phyloP scores from a whole-genome alignment of 2,797 vertebrate genomes.

The Astyanax mexicanus region DNA sequence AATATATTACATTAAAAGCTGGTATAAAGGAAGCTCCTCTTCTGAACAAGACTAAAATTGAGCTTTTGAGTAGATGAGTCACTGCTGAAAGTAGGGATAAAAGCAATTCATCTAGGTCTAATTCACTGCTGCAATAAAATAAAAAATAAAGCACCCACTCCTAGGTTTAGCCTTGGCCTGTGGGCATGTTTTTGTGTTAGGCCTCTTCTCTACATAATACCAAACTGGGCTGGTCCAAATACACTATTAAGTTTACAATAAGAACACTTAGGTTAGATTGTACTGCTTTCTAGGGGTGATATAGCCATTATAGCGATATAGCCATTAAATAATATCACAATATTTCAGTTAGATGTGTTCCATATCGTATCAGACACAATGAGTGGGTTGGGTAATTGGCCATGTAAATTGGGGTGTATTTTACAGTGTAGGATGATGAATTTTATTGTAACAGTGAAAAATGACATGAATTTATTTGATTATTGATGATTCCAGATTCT shows the following conservation, averaged over 20 bases:
- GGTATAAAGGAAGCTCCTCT: neutral
- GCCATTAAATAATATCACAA: too few species aligned
- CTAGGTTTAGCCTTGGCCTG: constrained; percentile 1
- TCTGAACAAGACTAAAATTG: neutral
- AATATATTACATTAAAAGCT: constrained; percentile 4
- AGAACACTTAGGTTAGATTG: too few species aligned
- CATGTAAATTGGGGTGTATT: too few species aligned
- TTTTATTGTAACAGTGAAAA: neutral
- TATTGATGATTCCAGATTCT: neutral
- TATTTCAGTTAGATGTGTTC: too few species aligned
- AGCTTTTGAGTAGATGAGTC: constrained; percentile 1
- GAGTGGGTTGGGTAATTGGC: too few species aligned
- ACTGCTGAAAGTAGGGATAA: neutral
- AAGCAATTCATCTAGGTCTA: neutral
- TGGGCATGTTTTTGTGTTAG: constrained; percentile 15
- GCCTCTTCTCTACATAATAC: neutral
- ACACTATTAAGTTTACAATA: too few species aligned
- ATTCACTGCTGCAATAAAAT: neutral
- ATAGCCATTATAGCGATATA: too few species aligned
- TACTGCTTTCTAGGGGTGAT: too few species aligned
- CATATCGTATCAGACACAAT: too few species aligned
- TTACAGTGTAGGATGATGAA: too few species aligned
- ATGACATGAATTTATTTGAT: too few species aligned
- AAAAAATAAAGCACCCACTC: neutral
- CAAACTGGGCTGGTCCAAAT: too few species aligned